phyloP scores from a whole-genome alignment of 2,888 invertebrate species.

The Imbricaverruca yamaguchii region DNA sequence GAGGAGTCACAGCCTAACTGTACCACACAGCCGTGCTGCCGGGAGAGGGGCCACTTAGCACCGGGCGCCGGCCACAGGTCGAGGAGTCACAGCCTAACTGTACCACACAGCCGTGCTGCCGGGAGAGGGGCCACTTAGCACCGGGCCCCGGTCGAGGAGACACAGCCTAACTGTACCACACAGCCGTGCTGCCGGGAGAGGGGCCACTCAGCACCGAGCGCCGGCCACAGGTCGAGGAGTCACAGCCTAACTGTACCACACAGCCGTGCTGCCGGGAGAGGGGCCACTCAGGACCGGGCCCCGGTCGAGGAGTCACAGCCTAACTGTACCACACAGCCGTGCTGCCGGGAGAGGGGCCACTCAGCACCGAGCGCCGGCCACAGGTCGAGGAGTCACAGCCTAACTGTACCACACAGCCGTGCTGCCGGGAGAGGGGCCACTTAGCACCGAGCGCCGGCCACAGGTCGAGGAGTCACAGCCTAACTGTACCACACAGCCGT shows the following conservation, averaged over 20 bases:
- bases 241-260: background rate
- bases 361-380: background rate
- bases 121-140: no score
- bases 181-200: slow-evolving; percentile 39
- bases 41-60: slow-evolving; percentile 35
- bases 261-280: no score
- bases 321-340: slow-evolving; percentile 46
- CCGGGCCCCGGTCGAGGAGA: background rate
- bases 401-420: slow-evolving; percentile 46
- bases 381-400: background rate
- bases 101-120: no score
- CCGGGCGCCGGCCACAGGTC: background rate
- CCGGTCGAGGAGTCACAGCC: background rate
- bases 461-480: background rate
- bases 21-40: slow-evolving; percentile 43
- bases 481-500: background rate
- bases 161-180: slow-evolving; percentile 42
- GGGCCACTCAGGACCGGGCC: no score
- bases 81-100: background rate
- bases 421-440: slow-evolving; percentile 36
- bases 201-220: slow-evolving; percentile 35
- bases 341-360: slow-evolving; percentile 36
- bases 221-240: background rate
- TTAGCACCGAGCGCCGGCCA: background rate
- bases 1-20: slow-evolving; percentile 37